Evolutionary conservation across 1,140 invertebrate species (phyloP), one percentile per base, ranked within the genome.

Genomic region (Trachelipus rathkii): DNA sequence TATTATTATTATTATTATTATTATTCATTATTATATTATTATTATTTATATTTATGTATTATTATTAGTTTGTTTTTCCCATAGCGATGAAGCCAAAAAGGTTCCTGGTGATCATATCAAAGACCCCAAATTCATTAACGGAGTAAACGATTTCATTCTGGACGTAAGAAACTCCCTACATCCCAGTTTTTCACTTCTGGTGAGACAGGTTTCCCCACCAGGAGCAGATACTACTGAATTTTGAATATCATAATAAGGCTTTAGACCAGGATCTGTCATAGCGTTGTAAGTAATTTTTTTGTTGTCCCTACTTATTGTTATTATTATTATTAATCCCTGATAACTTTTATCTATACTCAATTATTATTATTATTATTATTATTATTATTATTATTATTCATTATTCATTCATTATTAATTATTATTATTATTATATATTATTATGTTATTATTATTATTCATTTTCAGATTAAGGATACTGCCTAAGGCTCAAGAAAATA

Each of bases 211-310:
- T 33, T 77, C 74, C 0, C 23, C 15, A 84, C 88, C 71, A 73
- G 80, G 43, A 45, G 67, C 76, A 87, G 87, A 9, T 86, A 86
- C 23, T 87, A 90, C 80, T 85, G 88, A 44, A 88, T 89, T n/a
- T 82, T 66, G 82, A 71, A 80, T 82, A 68, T 79, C 85, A 87
- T 89, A n/a, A n/a, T 85, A 74, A 10, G 89, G 92, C 82, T 93
- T 98, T 81, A 89, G 90, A 73, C 95, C 95, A 0, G 95, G 95
- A 72, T 91, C 90, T 66, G 89, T 97, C 23, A 88, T 96, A 74
- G 93, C 91, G 24, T 88, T 97, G n/a, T 79, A 90, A 90, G 91
- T 92, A 86, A 84, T 82, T n/a, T n/a, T n/a, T n/a, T n/a, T n/a
- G n/a, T n/a, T n/a, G n/a, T n/a, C n/a, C n/a, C n/a, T n/a, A n/a